A percentile compares a stretch with the other conserved stretches of the same genome.
Conservation (phyloP, 2,113 vertebrate genomes). For the Sminthopsis crassicaudata region DNA sequence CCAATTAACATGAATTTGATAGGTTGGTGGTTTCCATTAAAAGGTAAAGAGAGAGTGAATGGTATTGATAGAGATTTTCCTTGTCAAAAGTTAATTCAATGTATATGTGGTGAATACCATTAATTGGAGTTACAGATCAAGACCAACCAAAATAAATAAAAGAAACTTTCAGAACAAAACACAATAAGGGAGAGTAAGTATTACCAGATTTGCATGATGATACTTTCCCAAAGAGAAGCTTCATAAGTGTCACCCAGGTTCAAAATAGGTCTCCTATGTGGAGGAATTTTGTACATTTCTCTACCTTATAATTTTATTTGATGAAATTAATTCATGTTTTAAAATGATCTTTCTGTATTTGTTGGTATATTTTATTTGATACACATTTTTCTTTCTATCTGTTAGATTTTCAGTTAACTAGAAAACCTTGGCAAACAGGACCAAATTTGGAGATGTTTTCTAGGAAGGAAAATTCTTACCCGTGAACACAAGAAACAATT, state of each 20-base stretch:
- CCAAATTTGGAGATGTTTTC: constrained; percentile 15
- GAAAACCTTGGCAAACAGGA: background rate
- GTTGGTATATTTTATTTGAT: background rate
- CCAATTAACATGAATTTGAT: constrained; percentile 61
- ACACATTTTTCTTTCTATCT: background rate
- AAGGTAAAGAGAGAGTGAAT: background rate
- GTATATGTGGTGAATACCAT: background rate
- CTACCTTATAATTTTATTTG: background rate
- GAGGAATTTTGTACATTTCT: background rate
- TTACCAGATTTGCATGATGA: background rate
- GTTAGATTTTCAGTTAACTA: constrained; percentile 2
- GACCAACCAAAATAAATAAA: background rate
- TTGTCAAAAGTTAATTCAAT: constrained; percentile 16
- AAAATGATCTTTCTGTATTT: background rate
- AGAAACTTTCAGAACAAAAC: background rate
- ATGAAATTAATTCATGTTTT: background rate
- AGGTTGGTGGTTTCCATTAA: background rate
- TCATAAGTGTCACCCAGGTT: background rate
- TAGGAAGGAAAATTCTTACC: constrained; percentile 38
- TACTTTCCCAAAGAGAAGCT: background rate
- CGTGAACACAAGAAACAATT: constrained; percentile 41
- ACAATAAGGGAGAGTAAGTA: background rate
- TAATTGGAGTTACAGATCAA: constrained; percentile 13
- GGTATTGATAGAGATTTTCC: background rate
- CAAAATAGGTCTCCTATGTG: background rate